These are phyloP conservation scores for Bilobella aurantiaca DNA, from an alignment of 1,140 invertebrate species.

Conservation along the genomic window DNA sequence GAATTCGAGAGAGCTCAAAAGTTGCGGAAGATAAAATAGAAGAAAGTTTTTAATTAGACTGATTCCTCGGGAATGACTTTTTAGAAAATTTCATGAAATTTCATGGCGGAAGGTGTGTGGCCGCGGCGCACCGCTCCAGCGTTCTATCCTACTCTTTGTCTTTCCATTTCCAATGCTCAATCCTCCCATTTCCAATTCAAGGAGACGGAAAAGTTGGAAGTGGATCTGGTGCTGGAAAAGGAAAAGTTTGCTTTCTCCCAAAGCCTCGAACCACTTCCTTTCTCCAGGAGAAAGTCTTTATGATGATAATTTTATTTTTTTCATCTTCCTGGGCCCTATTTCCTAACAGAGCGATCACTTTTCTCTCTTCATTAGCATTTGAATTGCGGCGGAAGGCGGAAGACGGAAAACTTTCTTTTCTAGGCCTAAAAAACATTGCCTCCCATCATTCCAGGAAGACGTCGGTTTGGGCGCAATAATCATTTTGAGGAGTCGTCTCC, in stretches of 20 bases:
- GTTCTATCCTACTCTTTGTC: background rate
- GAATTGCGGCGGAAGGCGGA: constrained; percentile 5
- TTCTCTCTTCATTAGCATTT: background rate
- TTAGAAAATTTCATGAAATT: background rate
- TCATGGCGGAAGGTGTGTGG: background rate
- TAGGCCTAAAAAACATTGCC: background rate
- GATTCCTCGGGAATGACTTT: background rate
- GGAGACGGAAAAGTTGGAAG: background rate
- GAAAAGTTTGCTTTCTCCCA: background rate
- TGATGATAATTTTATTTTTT: background rate
- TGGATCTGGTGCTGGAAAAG: background rate
- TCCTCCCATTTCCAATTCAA: background rate
- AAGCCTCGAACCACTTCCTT: background rate
- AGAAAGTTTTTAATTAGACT: background rate
- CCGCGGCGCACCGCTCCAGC: background rate
- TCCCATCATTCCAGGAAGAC: background rate
- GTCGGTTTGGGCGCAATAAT: background rate
- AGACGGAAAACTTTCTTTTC: background rate
- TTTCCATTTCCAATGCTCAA: background rate
- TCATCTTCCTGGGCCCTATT: background rate
- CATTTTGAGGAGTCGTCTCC: no score
- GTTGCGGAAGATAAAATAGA: background rate
- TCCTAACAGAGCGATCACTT: background rate
- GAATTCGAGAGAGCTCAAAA: background rate
- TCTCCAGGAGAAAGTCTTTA: background rate